These are phyloP conservation scores for Ovibos moschatus DNA, from an alignment of 2,113 vertebrate genomes.

Conservation along the genomic window DNA sequence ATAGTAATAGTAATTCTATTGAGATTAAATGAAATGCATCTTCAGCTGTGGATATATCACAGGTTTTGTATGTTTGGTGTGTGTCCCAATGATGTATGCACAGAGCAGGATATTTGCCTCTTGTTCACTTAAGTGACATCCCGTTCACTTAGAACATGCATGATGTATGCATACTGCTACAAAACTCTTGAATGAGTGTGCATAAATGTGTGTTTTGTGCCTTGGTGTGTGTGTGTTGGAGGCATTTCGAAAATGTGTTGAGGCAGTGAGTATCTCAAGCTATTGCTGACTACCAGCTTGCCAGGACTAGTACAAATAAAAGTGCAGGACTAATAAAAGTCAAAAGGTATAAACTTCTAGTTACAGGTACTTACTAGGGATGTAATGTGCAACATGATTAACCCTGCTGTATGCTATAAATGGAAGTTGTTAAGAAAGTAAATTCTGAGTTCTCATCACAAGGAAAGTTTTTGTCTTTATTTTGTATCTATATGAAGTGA, in stretches of 20 bases:
- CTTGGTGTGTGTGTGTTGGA: neutral
- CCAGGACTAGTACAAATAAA: neutral
- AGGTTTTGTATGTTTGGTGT: neutral
- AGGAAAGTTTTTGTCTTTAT: neutral
- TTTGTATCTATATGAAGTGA: neutral
- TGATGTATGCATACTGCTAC: neutral
- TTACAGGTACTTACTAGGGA: neutral
- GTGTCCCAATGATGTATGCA: neutral
- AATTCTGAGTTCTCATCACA: neutral
- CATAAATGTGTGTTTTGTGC: neutral
- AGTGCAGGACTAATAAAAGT: neutral
- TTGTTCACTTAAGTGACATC: neutral
- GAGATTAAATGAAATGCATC: neutral
- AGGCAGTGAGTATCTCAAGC: neutral
- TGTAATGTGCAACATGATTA: neutral
- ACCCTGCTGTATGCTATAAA: neutral
- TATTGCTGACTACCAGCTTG: neutral
- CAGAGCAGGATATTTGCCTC: neutral
- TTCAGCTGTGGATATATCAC: neutral
- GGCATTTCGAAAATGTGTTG: neutral
- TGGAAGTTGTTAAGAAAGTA: neutral
- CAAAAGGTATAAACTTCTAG: neutral
- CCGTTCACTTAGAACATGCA: neutral
- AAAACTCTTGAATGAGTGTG: neutral
- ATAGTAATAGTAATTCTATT: neutral